A percentile compares a stretch with the other conserved stretches of the same genome.
These are phyloP conservation scores for Caenorhabditis sulstoni DNA, from an alignment of 2,888 invertebrate species.

Conservation along the genomic window DNA sequence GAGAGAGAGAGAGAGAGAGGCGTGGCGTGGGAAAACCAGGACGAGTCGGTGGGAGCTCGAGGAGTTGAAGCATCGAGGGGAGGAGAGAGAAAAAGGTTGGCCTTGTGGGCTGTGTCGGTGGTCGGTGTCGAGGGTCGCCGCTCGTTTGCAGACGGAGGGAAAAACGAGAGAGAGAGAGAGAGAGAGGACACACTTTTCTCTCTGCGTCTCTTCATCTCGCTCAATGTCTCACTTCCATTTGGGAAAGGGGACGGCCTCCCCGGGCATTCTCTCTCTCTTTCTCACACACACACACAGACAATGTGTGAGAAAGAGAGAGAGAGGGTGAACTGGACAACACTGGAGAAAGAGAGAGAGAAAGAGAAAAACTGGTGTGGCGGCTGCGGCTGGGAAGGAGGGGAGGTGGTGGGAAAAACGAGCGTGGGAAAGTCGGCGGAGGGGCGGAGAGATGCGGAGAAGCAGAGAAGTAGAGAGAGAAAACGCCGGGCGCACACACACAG, in stretches of 20 bases:
- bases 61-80: not conserved
- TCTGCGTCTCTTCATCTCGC: constrained; percentile 8
- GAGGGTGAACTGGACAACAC: constrained; percentile 22
- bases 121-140: constrained; percentile 31
- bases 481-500: not conserved
- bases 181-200: not conserved
- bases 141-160: constrained; percentile 37
- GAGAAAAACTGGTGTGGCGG: constrained; percentile 37
- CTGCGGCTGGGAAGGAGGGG: constrained; percentile 1
- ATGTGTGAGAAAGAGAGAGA: constrained; percentile 51
- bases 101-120: constrained; percentile 51
- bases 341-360: constrained; percentile 6
- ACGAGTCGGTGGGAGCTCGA: too few species aligned
- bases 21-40: not conserved
- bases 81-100: constrained; percentile 52
- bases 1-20: constrained; percentile 1
- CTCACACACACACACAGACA: constrained; percentile 20
- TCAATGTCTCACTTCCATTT: not conserved
- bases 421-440: constrained; percentile 53
- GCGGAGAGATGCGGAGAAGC: not conserved
- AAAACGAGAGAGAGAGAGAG: constrained; percentile 1
- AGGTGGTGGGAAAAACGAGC: constrained; percentile 61
- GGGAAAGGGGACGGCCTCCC: constrained; percentile 11
- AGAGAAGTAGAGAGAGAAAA: not conserved
- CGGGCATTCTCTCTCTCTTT: constrained; percentile 21